Evolutionary conservation across 2,113 vertebrate genomes (phyloP).

Genomic region (Genyomyrus donnyi): DNA sequence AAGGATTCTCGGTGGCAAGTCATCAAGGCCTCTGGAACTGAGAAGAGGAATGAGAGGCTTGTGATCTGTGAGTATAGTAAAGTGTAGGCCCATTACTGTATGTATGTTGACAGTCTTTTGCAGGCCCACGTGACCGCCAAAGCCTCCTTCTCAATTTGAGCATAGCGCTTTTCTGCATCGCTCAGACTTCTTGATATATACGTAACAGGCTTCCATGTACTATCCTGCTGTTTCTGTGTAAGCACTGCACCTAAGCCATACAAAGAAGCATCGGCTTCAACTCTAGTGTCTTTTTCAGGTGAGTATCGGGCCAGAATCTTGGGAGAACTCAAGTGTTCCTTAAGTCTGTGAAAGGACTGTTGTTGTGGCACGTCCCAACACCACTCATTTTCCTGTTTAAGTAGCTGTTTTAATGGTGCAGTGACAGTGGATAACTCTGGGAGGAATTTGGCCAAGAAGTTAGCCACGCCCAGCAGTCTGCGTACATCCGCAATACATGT

Average conservation of each 20-base stretch:
- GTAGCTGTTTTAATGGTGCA: too few species aligned
- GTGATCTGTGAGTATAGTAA: not conserved
- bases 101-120: not conserved
- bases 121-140: conserved; percentile 23
- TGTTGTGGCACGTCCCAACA: too few species aligned
- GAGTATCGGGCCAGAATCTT: too few species aligned
- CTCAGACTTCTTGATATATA: conserved; percentile 18
- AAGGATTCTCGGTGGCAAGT: too few species aligned
- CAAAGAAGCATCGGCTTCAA: conserved; percentile 21
- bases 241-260: conserved; percentile 14
- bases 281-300: not conserved
- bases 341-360: too few species aligned
- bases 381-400: too few species aligned
- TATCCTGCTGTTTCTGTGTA: conserved; percentile 12
- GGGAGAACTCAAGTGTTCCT: too few species aligned
- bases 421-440: too few species aligned
- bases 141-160: not conserved
- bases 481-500: too few species aligned
- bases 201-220: conserved; percentile 19
- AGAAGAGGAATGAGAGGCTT: not conserved
- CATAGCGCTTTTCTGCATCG: conserved; percentile 1
- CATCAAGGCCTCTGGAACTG: not conserved
- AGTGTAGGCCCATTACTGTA: not conserved
- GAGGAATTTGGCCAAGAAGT: too few species aligned
- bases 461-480: too few species aligned